Base-by-base conservation (phyloP, 2,797 vertebrate genomes). In the Falco peregrinus region DNA sequence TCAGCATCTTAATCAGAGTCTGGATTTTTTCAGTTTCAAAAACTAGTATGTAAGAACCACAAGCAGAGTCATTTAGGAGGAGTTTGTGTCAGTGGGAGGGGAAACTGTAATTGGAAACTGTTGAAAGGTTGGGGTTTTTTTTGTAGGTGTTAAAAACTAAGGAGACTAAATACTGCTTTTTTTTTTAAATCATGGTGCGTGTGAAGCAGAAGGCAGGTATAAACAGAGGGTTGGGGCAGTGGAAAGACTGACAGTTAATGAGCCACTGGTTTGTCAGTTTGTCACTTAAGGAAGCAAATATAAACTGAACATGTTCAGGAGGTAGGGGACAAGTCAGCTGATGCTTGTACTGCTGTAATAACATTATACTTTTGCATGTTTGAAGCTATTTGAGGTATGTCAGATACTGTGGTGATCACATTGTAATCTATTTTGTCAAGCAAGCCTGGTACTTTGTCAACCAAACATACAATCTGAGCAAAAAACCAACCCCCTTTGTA, bases 401-500 rank as follows among this genome's bases (percentile, higher is more conserved):
- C 14, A 51, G 43, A 10, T 10, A 13, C 2, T 14, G 29, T 54
- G 51, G 9, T 51, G 31, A 53, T 41, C 25, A 21, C 24, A 28
- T 51, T 19, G 10, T 16, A 47, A 59, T 4, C 4, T 51, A 5
- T 71, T 70, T 35, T 37, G 24, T 56, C 31, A 67, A 12, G 5
- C 18, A 63, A 37, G 43, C 24, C 33, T 57, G 19, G 11, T 16
- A 59, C 67, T 70, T 35, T 37, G 24, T 51, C 31, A 67, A 12
- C 6, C 18, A 63, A 37, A 76, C 7, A 3, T 1, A 19, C 13
- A 51, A 48, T 54, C 11, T 53, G 41, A 22, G 47, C 48, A 88
- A 35, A 39, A 39, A 39, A 39, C 5, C 37, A 2, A 1, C 15
- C 41, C 41, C 9, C 31, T 25, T 53, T 0, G 2, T 61, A 9